Evolutionary conservation across 2,888 invertebrate species (phyloP).

Genomic region (Tricholauxania praeusta): DNA sequence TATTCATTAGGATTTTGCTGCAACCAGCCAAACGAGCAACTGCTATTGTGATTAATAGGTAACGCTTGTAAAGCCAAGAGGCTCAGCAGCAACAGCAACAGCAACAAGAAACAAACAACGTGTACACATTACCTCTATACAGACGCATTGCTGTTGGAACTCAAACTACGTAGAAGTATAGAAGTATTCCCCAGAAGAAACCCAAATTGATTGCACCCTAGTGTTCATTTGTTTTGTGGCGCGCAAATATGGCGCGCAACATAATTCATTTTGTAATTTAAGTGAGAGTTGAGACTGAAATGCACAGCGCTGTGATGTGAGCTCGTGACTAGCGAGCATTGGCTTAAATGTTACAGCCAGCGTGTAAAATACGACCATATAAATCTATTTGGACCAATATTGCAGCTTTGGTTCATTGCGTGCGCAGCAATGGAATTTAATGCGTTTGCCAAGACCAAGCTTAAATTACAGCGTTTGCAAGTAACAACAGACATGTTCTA

Average conservation of each 20-base stretch:
- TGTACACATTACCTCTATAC: neutral
- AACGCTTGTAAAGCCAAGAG: slow-evolving; percentile 5
- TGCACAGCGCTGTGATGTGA: neutral
- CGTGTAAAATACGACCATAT: slow-evolving; percentile 57
- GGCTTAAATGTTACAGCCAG: slow-evolving; percentile 36
- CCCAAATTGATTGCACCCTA: slow-evolving; percentile 33
- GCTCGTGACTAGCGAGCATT: slow-evolving; percentile 3
- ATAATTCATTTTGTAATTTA: slow-evolving; percentile 54
- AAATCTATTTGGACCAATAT: slow-evolving; percentile 52
- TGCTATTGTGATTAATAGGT: slow-evolving; percentile 8
- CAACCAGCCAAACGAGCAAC: neutral
- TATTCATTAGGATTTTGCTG: no score
- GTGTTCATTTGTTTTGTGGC: slow-evolving; percentile 34
- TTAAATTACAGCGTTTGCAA: neutral
- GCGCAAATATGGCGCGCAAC: slow-evolving; percentile 21
- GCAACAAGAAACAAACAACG: neutral
- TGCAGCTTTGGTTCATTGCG: slow-evolving; percentile 18
- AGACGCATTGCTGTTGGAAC: no score
- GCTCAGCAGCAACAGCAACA: neutral
- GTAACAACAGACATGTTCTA: no score
- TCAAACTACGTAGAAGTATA: no score
- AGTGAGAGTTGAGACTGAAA: slow-evolving; percentile 36
- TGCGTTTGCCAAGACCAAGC: slow-evolving; percentile 24
- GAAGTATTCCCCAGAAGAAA: neutral
- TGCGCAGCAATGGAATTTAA: slow-evolving; percentile 26